phyloP scores from a whole-genome alignment of 2,888 invertebrate genomes.

The Serrognathus titanus region DNA sequence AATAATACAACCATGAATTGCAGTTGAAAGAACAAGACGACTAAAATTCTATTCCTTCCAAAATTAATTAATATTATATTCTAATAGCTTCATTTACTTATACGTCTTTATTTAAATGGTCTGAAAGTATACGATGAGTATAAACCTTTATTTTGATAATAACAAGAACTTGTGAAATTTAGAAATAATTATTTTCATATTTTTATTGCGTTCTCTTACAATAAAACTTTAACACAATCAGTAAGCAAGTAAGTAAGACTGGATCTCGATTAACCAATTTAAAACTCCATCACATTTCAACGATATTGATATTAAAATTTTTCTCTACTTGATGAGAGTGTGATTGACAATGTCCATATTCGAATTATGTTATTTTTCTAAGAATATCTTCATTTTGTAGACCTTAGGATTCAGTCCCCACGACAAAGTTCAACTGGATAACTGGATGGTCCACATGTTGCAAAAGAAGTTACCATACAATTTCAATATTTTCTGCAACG shows the following conservation, averaged over 20 bases:
- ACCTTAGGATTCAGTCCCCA: slow-evolving; percentile 76
- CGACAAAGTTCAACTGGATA: slow-evolving; percentile 75
- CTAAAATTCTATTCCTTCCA: background rate
- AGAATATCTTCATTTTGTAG: slow-evolving; percentile 45
- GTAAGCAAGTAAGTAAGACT: too few relatives aligned
- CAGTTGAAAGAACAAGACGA: background rate
- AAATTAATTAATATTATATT: background rate
- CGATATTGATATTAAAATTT: too few relatives aligned
- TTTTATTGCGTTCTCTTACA: too few relatives aligned
- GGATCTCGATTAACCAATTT: too few relatives aligned
- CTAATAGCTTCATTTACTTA: background rate
- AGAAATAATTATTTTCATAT: too few relatives aligned
- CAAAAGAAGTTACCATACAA: slow-evolving; percentile 83
- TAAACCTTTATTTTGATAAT: too few relatives aligned
- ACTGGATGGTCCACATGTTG: slow-evolving; percentile 76
- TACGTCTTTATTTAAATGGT: background rate
- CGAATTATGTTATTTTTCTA: too few relatives aligned
- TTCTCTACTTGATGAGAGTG: too few relatives aligned
- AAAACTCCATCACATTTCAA: too few relatives aligned
- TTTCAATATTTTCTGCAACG: slow-evolving; percentile 63
- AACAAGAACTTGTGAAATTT: too few relatives aligned
- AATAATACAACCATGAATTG: background rate
- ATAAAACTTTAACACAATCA: too few relatives aligned
- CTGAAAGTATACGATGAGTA: background rate
- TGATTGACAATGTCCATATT: too few relatives aligned